Base-by-base conservation (phyloP, 2,888 invertebrate genomes). In the Eretmocerus hayati region DNA sequence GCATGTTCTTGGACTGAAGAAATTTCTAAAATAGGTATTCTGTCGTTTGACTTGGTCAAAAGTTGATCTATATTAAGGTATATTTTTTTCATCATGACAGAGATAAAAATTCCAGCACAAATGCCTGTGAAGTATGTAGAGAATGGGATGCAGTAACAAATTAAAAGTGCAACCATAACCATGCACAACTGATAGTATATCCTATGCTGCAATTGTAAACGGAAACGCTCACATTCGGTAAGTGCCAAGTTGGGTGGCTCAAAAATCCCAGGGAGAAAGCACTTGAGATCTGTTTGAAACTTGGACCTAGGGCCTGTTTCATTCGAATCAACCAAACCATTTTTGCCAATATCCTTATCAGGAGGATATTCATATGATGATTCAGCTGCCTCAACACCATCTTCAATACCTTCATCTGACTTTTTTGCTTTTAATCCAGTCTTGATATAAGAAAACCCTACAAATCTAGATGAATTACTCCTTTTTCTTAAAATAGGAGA, bases 1-100 rank as follows among this genome's bases (percentile, higher is more conserved):
- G 63, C 64, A 31, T 81, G 77, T 60, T 84, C 84, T 58, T 81
- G 79, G 15, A 77, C 78, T 2, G 80, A 78, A 1, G 81, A 80
- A 62, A 84, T 78, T 54, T 81, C 79, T 48, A 81, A 72, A 37
- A 80, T 75, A 51, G 66, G 48, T 8, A 52, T 43, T 45, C 18
- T 19, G 36, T 37, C 39, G 16, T 55, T 55, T 20, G 58, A 52
- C 3, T 61, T 57, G 11, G 57, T 57, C 11, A 71, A 50, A 20
- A 64, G 48, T 13, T 56, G 51, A 23, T 55, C 59, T 9, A 66
- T 15, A 30, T 42, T 59, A 9, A 38, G 41, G 15, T 59, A 38
- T 11, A 59, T 52, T n/a, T 57, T 62, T 22, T 62, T 58, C 9
- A 64, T 31, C 16, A 50, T 56, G 5, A 65, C 16, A 15, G 66